phyloP scores from a whole-genome alignment of 2,888 invertebrate genomes.

The Heterodera filipjevi region DNA sequence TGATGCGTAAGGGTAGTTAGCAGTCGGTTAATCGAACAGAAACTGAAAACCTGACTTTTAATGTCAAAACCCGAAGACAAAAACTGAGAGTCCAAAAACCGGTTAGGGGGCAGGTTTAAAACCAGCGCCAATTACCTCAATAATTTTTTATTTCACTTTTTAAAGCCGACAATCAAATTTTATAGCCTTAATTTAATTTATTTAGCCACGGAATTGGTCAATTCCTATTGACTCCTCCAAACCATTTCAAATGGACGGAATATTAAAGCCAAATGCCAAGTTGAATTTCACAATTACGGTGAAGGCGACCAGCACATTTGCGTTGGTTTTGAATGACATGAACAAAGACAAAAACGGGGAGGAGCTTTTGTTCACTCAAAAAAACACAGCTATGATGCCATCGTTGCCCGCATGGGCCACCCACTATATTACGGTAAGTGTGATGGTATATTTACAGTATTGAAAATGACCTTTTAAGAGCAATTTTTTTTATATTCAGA shows the following conservation, averaged over 20 bases:
- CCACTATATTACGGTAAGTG: background rate
- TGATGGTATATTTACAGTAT: too few species aligned
- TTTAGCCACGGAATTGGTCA: background rate
- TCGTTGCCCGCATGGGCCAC: constrained; percentile 1
- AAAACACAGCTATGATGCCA: background rate
- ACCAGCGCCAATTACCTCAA: too few species aligned
- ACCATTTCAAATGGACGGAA: background rate
- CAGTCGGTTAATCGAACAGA: too few species aligned
- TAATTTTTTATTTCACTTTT: too few species aligned
- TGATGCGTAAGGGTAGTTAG: too few species aligned
- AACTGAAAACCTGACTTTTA: too few species aligned
- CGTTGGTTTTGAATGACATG: background rate
- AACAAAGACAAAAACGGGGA: background rate
- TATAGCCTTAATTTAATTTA: too few species aligned
- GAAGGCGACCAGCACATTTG: background rate
- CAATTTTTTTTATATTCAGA: background rate
- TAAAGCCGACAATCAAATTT: too few species aligned
- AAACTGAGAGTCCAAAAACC: too few species aligned
- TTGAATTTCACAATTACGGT: background rate
- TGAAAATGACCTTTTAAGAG: background rate
- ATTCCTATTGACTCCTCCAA: background rate
- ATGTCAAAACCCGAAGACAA: too few species aligned
- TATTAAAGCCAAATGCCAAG: background rate
- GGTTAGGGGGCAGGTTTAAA: too few species aligned
- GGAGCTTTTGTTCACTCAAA: background rate